These are phyloP conservation scores for Drosophila micromelanica DNA, from an alignment of 1,140 invertebrate species.

Conservation along the genomic window DNA sequence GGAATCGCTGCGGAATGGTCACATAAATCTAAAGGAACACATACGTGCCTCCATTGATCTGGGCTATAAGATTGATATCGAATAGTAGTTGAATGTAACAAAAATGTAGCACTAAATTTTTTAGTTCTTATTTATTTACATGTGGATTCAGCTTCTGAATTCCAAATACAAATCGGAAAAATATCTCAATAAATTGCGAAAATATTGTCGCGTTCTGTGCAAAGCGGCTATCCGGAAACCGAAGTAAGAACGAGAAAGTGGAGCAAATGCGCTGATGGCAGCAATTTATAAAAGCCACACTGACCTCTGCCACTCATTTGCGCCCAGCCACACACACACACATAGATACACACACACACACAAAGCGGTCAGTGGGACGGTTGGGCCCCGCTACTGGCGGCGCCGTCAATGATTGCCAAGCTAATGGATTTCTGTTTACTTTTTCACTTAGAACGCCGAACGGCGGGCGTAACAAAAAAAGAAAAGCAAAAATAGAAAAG, in stretches of 20 bases:
- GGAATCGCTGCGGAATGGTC: conserved; percentile 77
- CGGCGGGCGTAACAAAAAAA: conserved; percentile 34
- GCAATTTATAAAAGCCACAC: conserved; percentile 76
- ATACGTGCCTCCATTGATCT: conserved; percentile 83
- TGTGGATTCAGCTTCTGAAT: conserved; percentile 8
- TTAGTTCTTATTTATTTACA: conserved; percentile 67
- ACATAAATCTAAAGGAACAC: conserved; percentile 76
- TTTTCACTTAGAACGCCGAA: conserved; percentile 75
- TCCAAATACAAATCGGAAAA: conserved; percentile 1
- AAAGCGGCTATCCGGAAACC: conserved; percentile 21
- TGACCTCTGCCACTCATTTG: conserved; percentile 48
- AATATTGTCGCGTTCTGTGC: conserved; percentile 37
- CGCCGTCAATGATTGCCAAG: conserved; percentile 82
- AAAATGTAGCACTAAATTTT: conserved; percentile 27
- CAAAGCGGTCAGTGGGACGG: conserved; percentile 1
- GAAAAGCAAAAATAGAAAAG: conserved; percentile 12
- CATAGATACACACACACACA: conserved; percentile 10
- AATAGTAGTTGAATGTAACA: conserved; percentile 43
- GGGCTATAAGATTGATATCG: conserved; percentile 78
- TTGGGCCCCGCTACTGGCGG: conserved; percentile 60
- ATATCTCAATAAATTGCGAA: conserved; percentile 15
- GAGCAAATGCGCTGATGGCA: conserved; percentile 75
- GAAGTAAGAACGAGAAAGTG: conserved; percentile 60
- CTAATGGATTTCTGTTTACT: conserved; percentile 84
- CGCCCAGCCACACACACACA: conserved; percentile 4